Conservation (phyloP, 2,113 vertebrate species). For the Phocoena phocoena region DNA sequence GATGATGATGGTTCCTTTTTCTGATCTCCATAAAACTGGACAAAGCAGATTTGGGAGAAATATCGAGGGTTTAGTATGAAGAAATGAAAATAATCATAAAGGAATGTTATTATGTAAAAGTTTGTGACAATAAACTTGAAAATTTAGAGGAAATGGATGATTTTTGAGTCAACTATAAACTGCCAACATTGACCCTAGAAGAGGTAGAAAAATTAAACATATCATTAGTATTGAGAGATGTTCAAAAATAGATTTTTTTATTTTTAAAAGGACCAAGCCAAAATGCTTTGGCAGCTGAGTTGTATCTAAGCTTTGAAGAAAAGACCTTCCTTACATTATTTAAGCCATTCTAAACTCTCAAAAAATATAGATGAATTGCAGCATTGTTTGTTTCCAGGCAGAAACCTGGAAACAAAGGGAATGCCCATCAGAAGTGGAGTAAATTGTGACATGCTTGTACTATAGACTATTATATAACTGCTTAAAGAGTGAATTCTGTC, state of each 20-base stretch:
- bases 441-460: background rate
- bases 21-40: background rate
- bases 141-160: background rate
- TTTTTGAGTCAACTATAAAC: background rate
- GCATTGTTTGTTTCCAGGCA: background rate
- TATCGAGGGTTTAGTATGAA: background rate
- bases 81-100: background rate
- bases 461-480: background rate
- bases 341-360: background rate
- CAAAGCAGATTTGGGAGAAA: background rate
- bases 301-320: background rate
- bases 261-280: background rate
- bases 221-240: background rate
- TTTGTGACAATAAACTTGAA: background rate
- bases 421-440: background rate
- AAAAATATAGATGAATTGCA: background rate
- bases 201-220: background rate
- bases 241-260: background rate
- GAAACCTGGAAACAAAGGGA: background rate
- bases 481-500: background rate
- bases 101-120: background rate
- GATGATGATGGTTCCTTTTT: background rate
- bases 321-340: background rate
- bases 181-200: background rate
- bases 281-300: background rate